Conservation (phyloP, 2,888 invertebrate species). For the Ecdyonurus torrentis region DNA sequence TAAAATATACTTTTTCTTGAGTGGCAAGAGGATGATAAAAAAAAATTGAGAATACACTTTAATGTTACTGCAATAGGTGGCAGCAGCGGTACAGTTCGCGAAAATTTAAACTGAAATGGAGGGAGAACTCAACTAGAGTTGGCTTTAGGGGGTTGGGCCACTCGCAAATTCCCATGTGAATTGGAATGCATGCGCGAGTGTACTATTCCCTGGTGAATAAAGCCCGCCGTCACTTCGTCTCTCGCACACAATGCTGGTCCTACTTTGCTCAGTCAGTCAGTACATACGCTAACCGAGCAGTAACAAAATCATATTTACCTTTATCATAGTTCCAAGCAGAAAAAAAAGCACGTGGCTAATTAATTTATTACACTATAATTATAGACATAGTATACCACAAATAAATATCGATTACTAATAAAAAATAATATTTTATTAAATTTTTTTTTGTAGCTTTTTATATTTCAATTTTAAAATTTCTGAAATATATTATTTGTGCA, state of each 20-base stretch:
- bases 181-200: slow-evolving; percentile 4
- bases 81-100: neutral
- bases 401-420: too few relatives aligned
- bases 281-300: neutral
- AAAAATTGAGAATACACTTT: neutral
- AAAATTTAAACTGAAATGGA: neutral
- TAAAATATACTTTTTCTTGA: neutral
- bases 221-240: neutral
- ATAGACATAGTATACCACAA: too few relatives aligned
- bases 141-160: neutral
- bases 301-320: neutral
- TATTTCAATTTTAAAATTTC: too few relatives aligned
- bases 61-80: neutral
- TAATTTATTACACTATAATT: neutral
- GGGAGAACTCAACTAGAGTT: slow-evolving; percentile 1
- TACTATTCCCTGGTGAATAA: slow-evolving; percentile 2
- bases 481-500: too few relatives aligned
- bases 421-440: too few relatives aligned
- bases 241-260: neutral
- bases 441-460: too few relatives aligned
- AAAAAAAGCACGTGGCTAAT: neutral
- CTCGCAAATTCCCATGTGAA: neutral
- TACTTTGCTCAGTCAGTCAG: neutral
- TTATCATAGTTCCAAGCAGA: neutral
- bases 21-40: neutral